Percentiles rank a stretch among this genome's conserved stretches.
These are phyloP conservation scores for Rhinolophus sinicus DNA, from an alignment of 2,113 vertebrate species.

Conservation along the genomic window DNA sequence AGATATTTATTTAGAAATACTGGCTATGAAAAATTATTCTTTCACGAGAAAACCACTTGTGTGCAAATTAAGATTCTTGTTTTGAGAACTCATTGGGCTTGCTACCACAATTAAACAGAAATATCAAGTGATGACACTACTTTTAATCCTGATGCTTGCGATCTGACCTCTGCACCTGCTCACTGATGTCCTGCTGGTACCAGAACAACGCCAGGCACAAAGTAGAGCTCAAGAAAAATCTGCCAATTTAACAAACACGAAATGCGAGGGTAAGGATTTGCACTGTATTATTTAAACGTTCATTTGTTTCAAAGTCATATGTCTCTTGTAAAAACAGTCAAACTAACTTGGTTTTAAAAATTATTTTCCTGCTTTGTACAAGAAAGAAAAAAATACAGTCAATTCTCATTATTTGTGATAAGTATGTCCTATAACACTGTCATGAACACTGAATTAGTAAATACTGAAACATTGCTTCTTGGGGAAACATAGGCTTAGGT, in stretches of 20 bases:
- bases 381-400: not conserved
- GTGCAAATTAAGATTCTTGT: not conserved
- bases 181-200: too few relatives aligned
- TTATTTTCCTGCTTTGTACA: not conserved
- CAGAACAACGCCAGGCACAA: accelerated
- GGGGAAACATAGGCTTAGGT: not conserved
- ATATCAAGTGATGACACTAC: not conserved
- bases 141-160: not conserved
- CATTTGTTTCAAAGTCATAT: not conserved
- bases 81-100: not conserved
- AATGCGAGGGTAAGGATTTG: not conserved
- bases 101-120: not conserved
- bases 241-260: not conserved
- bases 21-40: not conserved
- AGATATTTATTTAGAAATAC: not conserved
- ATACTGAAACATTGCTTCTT: not conserved
- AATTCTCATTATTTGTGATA: not conserved
- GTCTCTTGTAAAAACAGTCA: not conserved
- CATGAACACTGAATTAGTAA: not conserved
- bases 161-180: not conserved
- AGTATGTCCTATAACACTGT: not conserved
- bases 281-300: not conserved
- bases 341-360: constrained; percentile 1
- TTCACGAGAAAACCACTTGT: not conserved
- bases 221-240: not conserved